Base-by-base conservation (phyloP, 1,140 invertebrate genomes). In the Bombus balteatus region DNA sequence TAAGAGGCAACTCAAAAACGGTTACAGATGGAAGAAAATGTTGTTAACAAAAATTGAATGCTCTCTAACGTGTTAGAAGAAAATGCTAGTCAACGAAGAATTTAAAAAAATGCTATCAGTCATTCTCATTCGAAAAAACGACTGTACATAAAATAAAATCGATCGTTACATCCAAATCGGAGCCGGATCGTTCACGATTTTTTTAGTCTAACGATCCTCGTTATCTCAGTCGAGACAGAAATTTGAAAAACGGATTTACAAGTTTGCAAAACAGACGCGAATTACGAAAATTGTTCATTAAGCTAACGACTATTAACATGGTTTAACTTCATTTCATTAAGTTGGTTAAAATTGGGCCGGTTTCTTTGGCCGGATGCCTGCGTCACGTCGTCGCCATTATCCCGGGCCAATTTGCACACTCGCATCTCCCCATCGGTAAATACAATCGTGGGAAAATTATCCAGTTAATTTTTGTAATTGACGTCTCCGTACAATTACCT, bases 361-460 rank as follows among this genome's bases (percentile, higher is more conserved):
- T 53, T 73, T 83, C 81, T 83, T 76, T 70, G 62, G 47, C 47
- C 47, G 47, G 47, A 53, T 53, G 47, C 47, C 47, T 22, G 47
- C 18, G 47, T 53, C 47, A 53, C 47, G 47, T 53, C 9, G 62
- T 34, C 81, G 81, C 81, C 81, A 83, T 83, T 83, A 83, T 70
- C 62, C 32, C 62, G 81, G 41, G 73, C 34, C 74, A 83, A 76
- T 83, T 83, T 76, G 34, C 72, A 43, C 34, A 37, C 66, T 65
- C 59, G 34, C 72, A 25, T 74, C 62, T 32, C 47, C 37, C 73
- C 62, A 43, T 41, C n/a, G 18, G 62, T 34, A n/a, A 70, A 57
- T 83, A 57, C 70, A 78, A 78, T 77, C 66, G 47, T 39, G 73
- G 47, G 34, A 83, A 77, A 57, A 41, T 83, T 83, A 77, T 57